phyloP scores from a whole-genome alignment of 2,797 vertebrate species.

The Xiphorhynchus erythropygius region DNA sequence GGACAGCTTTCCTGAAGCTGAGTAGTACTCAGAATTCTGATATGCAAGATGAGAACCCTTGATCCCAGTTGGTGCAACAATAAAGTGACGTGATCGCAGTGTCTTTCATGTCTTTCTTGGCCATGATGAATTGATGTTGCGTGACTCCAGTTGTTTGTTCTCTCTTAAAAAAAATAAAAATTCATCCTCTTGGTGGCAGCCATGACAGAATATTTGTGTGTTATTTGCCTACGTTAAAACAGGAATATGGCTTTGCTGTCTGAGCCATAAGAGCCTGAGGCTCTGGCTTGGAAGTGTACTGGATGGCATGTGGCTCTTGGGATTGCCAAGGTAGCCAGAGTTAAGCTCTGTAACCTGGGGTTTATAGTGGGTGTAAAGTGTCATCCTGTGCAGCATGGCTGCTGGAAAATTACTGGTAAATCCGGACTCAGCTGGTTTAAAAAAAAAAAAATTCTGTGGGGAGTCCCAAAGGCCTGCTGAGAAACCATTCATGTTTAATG shows the following conservation, averaged over 20 bases:
- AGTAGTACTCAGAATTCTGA: not conserved
- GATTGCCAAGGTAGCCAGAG: not conserved
- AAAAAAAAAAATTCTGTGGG: not conserved
- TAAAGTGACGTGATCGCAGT: not conserved
- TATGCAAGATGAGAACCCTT: not conserved
- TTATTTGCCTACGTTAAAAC: not conserved
- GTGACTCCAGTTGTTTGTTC: not conserved
- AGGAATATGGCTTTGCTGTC: not conserved
- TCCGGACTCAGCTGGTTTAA: not conserved
- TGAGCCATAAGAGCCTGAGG: not conserved
- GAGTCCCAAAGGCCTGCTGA: not conserved
- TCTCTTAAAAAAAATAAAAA: not conserved
- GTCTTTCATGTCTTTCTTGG: not conserved
- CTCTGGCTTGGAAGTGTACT: not conserved
- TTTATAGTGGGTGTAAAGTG: not conserved
- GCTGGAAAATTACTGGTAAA: not conserved
- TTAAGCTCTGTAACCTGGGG: not conserved
- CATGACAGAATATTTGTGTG: accelerated
- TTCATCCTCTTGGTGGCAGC: not conserved
- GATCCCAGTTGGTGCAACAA: accelerated
- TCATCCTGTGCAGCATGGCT: not conserved
- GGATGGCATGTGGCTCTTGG: not conserved
- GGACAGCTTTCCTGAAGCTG: not conserved
- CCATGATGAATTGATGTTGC: not conserved
- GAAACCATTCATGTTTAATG: not conserved